Evolutionary conservation across 2,113 vertebrate genomes (phyloP).

Genomic region (Microtus montanus): DNA sequence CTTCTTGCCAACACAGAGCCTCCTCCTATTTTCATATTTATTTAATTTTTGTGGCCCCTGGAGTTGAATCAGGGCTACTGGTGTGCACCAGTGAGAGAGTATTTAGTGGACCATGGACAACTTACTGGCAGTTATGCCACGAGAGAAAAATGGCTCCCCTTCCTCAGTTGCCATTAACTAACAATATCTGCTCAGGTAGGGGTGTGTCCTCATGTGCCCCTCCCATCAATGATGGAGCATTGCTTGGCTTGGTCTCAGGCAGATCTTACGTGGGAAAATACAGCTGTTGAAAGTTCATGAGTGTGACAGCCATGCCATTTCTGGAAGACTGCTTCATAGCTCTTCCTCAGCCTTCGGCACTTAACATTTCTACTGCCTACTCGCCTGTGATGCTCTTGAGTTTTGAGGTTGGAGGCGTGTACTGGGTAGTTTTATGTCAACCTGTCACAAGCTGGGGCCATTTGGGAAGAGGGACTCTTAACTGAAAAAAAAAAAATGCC

Average conservation of each 20-base stretch:
- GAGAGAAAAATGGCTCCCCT: neutral
- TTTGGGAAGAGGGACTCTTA: neutral
- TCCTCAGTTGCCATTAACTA: neutral
- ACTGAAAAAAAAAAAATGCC: neutral
- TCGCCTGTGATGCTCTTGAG: neutral
- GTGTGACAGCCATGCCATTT: neutral
- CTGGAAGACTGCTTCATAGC: neutral
- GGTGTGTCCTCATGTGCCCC: neutral
- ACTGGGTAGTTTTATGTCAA: neutral
- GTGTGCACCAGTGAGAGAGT: neutral
- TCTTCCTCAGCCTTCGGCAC: too few relatives aligned
- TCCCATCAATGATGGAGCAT: neutral
- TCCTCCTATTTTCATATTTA: too few relatives aligned
- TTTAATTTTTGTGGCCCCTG: neutral
- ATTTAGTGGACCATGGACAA: too few relatives aligned
- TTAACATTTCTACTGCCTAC: neutral
- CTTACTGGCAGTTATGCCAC: too few relatives aligned
- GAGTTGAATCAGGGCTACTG: neutral
- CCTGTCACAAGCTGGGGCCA: neutral
- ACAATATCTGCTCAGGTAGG: neutral
- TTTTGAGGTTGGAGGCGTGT: neutral
- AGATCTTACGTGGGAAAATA: neutral
- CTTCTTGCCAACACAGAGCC: neutral
- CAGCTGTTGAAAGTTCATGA: neutral
- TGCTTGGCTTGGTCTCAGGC: neutral